Evolutionary conservation across 2,888 invertebrate species (phyloP).

Genomic region (Hirtodrosophila duncani): DNA sequence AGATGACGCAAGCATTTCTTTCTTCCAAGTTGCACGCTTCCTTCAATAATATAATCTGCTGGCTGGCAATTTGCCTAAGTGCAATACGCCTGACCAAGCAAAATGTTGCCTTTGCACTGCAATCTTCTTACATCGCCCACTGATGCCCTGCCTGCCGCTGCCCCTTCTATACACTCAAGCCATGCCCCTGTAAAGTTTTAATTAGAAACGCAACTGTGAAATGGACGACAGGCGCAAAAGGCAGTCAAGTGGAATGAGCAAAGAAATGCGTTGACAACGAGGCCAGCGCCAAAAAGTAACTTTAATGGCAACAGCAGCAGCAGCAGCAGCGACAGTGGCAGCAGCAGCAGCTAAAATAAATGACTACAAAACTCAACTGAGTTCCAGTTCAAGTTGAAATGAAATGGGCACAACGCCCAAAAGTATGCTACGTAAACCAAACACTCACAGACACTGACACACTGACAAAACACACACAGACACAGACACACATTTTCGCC

Average conservation of each 20-base stretch:
- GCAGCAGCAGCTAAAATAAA: slow-evolving; percentile 14
- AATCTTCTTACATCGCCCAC: background rate
- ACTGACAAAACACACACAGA: slow-evolving; percentile 16
- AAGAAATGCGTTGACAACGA: slow-evolving; percentile 66
- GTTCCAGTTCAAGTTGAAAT: too few relatives aligned
- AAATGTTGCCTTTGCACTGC: slow-evolving; percentile 21
- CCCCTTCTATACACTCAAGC: too few relatives aligned
- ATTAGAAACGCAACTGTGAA: slow-evolving; percentile 67
- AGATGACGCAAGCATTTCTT: background rate
- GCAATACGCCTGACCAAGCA: slow-evolving; percentile 24
- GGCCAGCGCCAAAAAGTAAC: slow-evolving; percentile 40
- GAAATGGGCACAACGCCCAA: slow-evolving; percentile 34
- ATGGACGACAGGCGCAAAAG: slow-evolving; percentile 32
- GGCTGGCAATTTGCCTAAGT: slow-evolving; percentile 69
- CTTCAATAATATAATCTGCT: slow-evolving; percentile 20
- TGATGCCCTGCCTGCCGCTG: background rate
- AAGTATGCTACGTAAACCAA: slow-evolving; percentile 29
- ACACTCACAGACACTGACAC: slow-evolving; percentile 25
- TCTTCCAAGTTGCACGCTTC: slow-evolving; percentile 1
- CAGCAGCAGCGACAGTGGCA: slow-evolving; percentile 10
- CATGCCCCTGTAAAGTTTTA: slow-evolving; percentile 51
- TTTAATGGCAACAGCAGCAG: slow-evolving; percentile 27
- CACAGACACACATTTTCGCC: slow-evolving; percentile 65
- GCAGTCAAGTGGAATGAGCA: slow-evolving; percentile 67
- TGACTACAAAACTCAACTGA: too few relatives aligned